Evolutionary conservation across 2,113 vertebrate genomes (phyloP), one percentile per base, ranked within the genome.

Genomic region (Callithrix jacchus): DNA sequence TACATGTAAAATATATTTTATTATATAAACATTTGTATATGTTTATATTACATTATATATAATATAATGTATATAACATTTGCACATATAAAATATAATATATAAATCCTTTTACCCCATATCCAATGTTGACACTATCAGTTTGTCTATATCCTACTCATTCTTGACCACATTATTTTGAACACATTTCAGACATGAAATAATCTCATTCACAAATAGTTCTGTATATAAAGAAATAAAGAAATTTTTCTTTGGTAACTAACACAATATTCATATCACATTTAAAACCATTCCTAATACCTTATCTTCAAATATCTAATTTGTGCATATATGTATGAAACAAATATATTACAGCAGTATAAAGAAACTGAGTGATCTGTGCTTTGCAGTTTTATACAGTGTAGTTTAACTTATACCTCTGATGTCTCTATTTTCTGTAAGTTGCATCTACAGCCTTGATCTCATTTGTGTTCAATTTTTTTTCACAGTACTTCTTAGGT

Each of bases 361-460:
- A 3, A 82, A 77, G 42, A 45, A 90, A 90, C 9, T 47, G 37
- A 20, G 18, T 25, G 35, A 42, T 70, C 83, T 95, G 52, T 79
- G 21, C 30, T 87, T 8, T 82, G 42, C 73, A 79, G 32, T 71
- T 83, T 90, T 68, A 87, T 49, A 18, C 30, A 64, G 6, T 27
- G 5, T 79, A 58, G 8, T 89, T 89, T 56, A 89, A 73, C 25
- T 52, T 74, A 52, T 58, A 73, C 32, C 40, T 85, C 49, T 93
- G 56, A 92, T 0, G 0, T 86, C 37, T 87, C 54, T 76, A 14
- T 58, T 90, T 88, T 20, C 47, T 40, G 16, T 68, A 96, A 84
- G 94, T 61, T 91, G 42, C 6, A 76, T 94, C 42, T 88, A 54
- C 8, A 91, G 27, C 32, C 52, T 85, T 93, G 32, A 85, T 91